Base-by-base conservation (phyloP, 2,797 vertebrate species). In the Catharus ustulatus region DNA sequence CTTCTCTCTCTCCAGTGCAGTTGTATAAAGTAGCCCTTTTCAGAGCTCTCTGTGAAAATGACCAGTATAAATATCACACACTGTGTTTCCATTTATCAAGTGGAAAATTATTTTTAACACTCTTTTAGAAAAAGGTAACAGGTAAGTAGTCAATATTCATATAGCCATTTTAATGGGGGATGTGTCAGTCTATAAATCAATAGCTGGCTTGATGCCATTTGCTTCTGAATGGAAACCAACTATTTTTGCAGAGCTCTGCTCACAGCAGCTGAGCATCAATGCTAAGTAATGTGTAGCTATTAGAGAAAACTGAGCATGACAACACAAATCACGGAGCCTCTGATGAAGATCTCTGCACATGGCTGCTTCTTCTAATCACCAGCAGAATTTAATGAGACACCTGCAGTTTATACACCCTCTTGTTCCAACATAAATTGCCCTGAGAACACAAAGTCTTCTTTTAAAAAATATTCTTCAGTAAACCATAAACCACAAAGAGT, bases 301-400 rank as follows among this genome's bases (percentile, higher is more conserved):
- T 90, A 87, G 85, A 58, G 63, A 27, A 94, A 95, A 88, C 40
- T 1, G 30, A 84, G 93, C 89, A 84, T 64, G 80, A 94, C 89
- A 89, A 74, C 78, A 91, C 87, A 93, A 90, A 92, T 94, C 94
- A 91, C 10, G 6, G 61, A 94, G 81, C 49, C 71, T 30, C 68
- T 64, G 93, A 94, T 93, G 94, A 94, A 95, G 90, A 74, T 90
- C 80, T 94, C 91, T 62, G 74, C 90, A 68, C 93, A 94, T 94
- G 94, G 94, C 83, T 95, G 95, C 91, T 87, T 72, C 87, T 93
- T 96, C 91, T 96, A 91, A 95, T 95, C 94, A 94, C 77, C 80
- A 84, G 67, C 84, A 81, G 91, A 91, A 95, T 96, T 94, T 96
- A 96, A 96, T 95, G 95, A 96, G 96, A 77, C 94, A 96, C 91